Conservation (phyloP, 2,888 invertebrate species). For the Habrosyne pyritoides region DNA sequence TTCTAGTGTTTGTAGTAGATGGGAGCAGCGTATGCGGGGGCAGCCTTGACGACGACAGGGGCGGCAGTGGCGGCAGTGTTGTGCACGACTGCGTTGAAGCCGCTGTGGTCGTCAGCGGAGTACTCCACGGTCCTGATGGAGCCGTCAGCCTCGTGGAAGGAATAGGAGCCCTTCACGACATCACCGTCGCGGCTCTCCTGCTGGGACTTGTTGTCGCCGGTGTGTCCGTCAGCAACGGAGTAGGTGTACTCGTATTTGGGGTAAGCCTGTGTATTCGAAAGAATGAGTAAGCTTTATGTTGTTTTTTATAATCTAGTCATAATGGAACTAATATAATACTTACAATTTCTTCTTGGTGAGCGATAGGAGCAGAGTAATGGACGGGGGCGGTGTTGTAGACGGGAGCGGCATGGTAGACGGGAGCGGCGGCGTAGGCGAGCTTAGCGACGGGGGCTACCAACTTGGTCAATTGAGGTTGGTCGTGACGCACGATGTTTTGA, state of each 20-base stretch:
- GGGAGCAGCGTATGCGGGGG: conserved; percentile 26
- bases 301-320: too few species aligned
- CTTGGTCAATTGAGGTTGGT: conserved; percentile 24
- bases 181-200: conserved; percentile 77
- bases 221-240: conserved; percentile 71
- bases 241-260: conserved; percentile 76
- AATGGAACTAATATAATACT: too few species aligned
- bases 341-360: conserved; percentile 28
- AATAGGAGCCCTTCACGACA: conserved; percentile 82
- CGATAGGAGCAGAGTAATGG: conserved; percentile 32
- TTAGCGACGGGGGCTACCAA: conserved; percentile 19
- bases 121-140: conserved; percentile 78
- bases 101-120: conserved; percentile 71
- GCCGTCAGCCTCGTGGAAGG: conserved; percentile 76
- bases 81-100: conserved; percentile 61
- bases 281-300: too few species aligned
- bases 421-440: conserved; percentile 16
- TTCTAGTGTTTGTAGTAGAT: conserved; percentile 31
- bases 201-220: conserved; percentile 78
- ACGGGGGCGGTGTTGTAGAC: conserved; percentile 27
- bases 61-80: conserved; percentile 40
- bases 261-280: conserved; percentile 56
- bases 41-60: conserved; percentile 30
- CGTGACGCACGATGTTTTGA: conserved; percentile 47
- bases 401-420: conserved; percentile 25